Percentiles rank a stretch among this genome's conserved stretches.
Conservation (phyloP, 2,888 invertebrate species). For the Blastobasis adustella region DNA sequence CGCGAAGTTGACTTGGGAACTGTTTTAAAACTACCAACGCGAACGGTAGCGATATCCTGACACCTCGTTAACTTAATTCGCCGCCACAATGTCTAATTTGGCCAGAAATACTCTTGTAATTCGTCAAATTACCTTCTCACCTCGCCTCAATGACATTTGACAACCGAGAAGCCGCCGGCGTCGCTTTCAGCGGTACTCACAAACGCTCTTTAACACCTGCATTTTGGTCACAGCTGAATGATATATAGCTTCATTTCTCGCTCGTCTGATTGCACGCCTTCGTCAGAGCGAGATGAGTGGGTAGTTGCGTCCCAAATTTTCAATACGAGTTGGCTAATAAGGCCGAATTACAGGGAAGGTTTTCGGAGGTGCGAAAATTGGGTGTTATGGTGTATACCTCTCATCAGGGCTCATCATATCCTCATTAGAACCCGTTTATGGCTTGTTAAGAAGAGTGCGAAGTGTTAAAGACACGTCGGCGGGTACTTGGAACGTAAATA, state of each 20-base stretch:
- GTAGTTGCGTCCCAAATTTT: not conserved
- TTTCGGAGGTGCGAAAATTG: slow-evolving; percentile 57
- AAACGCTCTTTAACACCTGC: not conserved
- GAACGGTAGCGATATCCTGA: too few species aligned
- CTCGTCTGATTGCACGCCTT: not conserved
- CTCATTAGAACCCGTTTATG: slow-evolving; percentile 24
- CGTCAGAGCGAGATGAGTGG: not conserved
- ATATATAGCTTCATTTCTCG: not conserved
- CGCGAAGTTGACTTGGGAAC: too few species aligned
- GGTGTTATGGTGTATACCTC: slow-evolving; percentile 44
- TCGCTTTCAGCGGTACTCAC: not conserved
- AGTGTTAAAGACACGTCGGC: not conserved
- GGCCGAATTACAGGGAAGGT: slow-evolving; percentile 45
- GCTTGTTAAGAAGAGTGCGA: slow-evolving; percentile 6
- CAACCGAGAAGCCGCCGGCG: not conserved
- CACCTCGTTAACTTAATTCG: too few species aligned
- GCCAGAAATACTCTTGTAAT: too few species aligned
- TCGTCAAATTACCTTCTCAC: too few species aligned
- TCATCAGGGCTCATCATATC: slow-evolving; percentile 23
- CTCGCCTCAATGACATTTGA: not conserved
- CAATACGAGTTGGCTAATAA: slow-evolving; percentile 31
- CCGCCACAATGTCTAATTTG: too few species aligned
- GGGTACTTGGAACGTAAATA: not conserved
- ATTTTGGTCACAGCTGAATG: not conserved
- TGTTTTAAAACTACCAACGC: too few species aligned